Base-by-base conservation (phyloP, 30 jellyfish, hydroid and myxozoan species). In the Aurelia aurita region DNA sequence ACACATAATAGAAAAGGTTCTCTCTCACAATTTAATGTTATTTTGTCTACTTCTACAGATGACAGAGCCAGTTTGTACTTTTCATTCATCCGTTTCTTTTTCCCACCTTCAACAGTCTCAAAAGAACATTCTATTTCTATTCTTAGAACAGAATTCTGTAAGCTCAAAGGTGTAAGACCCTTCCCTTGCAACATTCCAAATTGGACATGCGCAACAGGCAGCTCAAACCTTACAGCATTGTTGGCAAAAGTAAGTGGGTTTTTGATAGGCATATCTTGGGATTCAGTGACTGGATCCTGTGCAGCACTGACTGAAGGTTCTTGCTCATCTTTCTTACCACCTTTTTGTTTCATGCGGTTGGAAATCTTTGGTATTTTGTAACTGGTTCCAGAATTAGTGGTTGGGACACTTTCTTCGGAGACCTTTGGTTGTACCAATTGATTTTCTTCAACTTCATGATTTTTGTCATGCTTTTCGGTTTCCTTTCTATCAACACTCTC, bases 11-110 rank as follows among this genome's bases (percentile, higher is more conserved):
- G 6, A 0, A 75, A 27, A 29, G 83, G 89, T 46, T 74, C 89
- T 27, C 45, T 29, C 6, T 49, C 95, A 49, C 25, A 69, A 45
- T 79, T 77, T 31, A 92, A 39, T 11, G 64, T 67, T 32, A 77
- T 74, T 51, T 79, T 58, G 20, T 62, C 72, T 0, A 92, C 90
- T 26, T 77, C 85, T 8, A 49, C 90, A 23, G 90, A 83, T 27
- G 90, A 65, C 64, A 92, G 26, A 16, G 93, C 89, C 2, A 69
- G 82, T 27, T 91, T 89, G 62, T 86, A 92, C 51, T 71, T 60
- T 39, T 87, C 98, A 22, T 61, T 96, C 75, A 84, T 72, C 74
- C 64, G 68, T 27, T 90, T 81, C 74, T 87, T 80, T 25, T 71
- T 69, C 34, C 88, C 65, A 11, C 57, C 90, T 47, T 66, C 87